Percentiles rank a stretch among this genome's conserved stretches.
Evolutionary conservation across 2,797 vertebrate species (phyloP).

Genomic region (Enteromius mattozi): DNA sequence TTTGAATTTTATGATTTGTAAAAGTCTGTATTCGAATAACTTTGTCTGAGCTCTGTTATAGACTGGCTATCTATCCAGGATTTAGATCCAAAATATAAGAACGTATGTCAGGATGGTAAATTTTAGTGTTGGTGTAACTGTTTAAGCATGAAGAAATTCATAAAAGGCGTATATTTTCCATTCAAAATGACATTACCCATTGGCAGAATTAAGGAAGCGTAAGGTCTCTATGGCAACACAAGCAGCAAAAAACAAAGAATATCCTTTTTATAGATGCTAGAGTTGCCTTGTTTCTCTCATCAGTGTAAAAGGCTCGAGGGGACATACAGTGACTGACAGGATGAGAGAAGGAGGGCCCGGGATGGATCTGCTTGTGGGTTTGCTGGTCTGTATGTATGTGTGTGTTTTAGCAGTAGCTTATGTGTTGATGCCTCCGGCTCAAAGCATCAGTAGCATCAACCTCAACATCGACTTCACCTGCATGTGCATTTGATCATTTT

Average conservation of each 20-base stretch:
- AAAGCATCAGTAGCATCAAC: constrained; percentile 15
- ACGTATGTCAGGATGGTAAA: background rate
- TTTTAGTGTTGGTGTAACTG: background rate
- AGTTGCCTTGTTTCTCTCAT: constrained; percentile 71
- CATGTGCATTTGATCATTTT: background rate
- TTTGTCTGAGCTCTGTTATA: background rate
- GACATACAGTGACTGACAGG: constrained; percentile 67
- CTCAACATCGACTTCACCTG: constrained; percentile 9
- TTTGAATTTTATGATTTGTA: background rate
- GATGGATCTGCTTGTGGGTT: constrained; percentile 71
- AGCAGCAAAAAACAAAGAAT: constrained; percentile 55
- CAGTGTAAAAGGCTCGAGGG: constrained; percentile 69
- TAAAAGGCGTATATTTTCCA: background rate
- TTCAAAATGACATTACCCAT: constrained; percentile 20
- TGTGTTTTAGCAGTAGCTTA: constrained; percentile 40
- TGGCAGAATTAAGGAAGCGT: constrained; percentile 45
- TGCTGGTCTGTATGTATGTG: constrained; percentile 61
- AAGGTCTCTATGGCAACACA: constrained; percentile 60
- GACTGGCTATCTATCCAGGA: background rate
- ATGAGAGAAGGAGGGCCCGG: constrained; percentile 63
- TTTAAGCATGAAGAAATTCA: background rate
- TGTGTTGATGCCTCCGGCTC: constrained; percentile 45
- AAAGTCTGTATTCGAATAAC: background rate
- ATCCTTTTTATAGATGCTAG: constrained; percentile 43
- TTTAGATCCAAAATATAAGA: background rate